Percentiles rank a stretch among this genome's conserved stretches.
Conservation (phyloP, 2,113 vertebrate species). For the Beaufortia kweichowensis region DNA sequence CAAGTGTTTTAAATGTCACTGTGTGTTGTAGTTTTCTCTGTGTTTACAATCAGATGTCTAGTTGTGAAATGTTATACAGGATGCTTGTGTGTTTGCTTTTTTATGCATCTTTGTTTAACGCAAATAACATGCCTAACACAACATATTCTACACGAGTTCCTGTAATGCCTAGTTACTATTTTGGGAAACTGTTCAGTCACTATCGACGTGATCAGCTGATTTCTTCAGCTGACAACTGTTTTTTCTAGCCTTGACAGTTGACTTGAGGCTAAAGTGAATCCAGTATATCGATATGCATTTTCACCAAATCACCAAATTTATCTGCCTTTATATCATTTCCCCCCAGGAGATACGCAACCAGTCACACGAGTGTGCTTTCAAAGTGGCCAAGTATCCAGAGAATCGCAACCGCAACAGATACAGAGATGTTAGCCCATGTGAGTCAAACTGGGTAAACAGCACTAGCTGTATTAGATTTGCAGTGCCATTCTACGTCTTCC, state of each 20-base stretch:
- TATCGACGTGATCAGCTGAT: not conserved
- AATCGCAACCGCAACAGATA: slow-evolving; percentile 97
- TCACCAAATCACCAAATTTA: not conserved
- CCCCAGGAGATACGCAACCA: slow-evolving; percentile 91
- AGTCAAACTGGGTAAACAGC: slow-evolving; percentile 65
- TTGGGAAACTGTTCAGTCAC: not conserved
- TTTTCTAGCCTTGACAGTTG: not conserved
- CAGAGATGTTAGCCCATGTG: slow-evolving; percentile 98
- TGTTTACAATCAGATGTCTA: too few species aligned
- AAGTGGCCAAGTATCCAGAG: slow-evolving; percentile 89
- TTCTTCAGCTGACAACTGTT: not conserved
- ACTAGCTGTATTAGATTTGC: not conserved
- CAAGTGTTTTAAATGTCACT: too few species aligned
- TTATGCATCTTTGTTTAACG: not conserved
- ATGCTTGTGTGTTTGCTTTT: too few species aligned
- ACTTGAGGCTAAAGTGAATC: not conserved
- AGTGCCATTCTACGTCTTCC: not conserved
- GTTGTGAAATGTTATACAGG: too few species aligned
- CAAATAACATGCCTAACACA: not conserved
- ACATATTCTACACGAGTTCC: not conserved
- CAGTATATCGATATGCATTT: not conserved
- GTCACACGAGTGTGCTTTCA: slow-evolving; percentile 88
- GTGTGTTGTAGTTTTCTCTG: too few species aligned
- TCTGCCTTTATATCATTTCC: slow-evolving; percentile 56
- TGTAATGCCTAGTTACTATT: not conserved